phyloP scores from a whole-genome alignment of 37 sponge, comb jelly and placozoan species.

The Aplysina aerophoba region DNA sequence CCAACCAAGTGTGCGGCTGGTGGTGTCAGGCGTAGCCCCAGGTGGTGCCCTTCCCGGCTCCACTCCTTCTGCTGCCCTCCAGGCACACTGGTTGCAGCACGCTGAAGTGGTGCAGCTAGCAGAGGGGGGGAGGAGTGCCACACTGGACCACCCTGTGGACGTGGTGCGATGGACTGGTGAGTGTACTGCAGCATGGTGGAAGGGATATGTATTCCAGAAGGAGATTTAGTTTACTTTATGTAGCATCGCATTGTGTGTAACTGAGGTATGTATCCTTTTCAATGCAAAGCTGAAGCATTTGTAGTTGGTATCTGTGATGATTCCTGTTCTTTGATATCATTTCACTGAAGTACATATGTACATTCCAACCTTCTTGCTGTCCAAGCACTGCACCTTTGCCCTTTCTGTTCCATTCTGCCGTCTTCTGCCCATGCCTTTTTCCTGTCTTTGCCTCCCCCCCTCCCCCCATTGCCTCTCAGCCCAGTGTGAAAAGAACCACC shows the following conservation, averaged over 20 bases:
- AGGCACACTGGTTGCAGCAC: constrained; percentile 1
- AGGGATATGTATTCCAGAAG: too few species aligned
- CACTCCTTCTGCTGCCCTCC: neutral
- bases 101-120: neutral
- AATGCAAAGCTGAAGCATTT: too few species aligned
- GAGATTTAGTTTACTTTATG: too few species aligned
- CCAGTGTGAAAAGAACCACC: neutral
- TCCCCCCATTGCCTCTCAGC: neutral
- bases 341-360: too few species aligned
- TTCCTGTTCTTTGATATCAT: too few species aligned
- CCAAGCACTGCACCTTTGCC: too few species aligned
- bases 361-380: neutral
- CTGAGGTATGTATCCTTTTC: too few species aligned
- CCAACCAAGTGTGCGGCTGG: neutral
- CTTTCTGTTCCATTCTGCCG: too few species aligned
- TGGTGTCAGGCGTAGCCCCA: neutral
- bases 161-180: neutral
- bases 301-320: too few species aligned
- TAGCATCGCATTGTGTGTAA: too few species aligned
- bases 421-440: neutral
- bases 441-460: neutral
- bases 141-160: neutral
- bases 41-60: neutral
- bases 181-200: neutral
- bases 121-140: neutral